Evolutionary conservation across 2,797 vertebrate genomes (phyloP).

Genomic region (Triplophysa yarkandensis): DNA sequence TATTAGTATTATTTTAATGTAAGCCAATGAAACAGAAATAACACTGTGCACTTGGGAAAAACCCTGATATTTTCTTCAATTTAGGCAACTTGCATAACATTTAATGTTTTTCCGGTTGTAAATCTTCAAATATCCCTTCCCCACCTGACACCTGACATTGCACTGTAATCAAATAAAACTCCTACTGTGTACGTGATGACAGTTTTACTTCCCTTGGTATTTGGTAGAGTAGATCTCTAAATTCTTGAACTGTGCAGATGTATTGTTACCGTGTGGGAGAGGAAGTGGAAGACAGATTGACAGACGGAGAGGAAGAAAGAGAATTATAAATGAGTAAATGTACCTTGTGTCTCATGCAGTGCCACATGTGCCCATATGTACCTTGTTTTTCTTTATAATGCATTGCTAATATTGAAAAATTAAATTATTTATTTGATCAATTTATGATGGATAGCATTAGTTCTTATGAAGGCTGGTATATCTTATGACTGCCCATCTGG

Average conservation of each 20-base stretch:
- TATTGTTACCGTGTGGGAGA: constrained; percentile 14
- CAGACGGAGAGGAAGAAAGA: background rate
- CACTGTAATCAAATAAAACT: constrained; percentile 10
- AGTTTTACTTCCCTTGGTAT: constrained; percentile 24
- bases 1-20: constrained; percentile 10
- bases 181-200: constrained; percentile 9
- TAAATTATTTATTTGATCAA: background rate
- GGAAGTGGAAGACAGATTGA: background rate
- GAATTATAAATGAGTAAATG: constrained; percentile 29
- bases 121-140: background rate
- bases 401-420: background rate
- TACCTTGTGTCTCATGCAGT: constrained; percentile 28
- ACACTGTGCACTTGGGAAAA: background rate
- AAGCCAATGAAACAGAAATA: constrained; percentile 20
- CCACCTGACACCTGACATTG: background rate
- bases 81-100: background rate
- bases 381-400: background rate
- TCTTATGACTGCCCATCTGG: background rate
- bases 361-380: constrained; percentile 16
- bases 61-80: background rate
- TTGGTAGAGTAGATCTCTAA: constrained; percentile 18
- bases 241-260: constrained; percentile 12
- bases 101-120: background rate
- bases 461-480: background rate
- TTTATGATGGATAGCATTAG: background rate